Base-by-base conservation (phyloP, 2,113 vertebrate genomes). In the Actinemys pallida region DNA sequence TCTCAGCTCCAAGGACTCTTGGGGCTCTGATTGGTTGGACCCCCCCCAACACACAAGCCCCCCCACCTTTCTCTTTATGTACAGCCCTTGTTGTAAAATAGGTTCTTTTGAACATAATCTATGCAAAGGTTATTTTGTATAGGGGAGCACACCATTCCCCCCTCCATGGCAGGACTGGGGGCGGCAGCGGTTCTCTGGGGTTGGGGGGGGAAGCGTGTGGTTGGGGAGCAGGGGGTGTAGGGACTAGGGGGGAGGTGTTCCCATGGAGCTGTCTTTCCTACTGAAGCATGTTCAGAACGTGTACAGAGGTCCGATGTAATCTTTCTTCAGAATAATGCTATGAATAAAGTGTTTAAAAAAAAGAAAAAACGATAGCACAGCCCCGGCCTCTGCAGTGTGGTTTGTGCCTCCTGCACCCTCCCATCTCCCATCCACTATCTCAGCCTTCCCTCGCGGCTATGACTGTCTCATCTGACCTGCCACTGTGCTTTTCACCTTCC, bases 41-140 rank as follows among this genome's bases (percentile, higher is more conserved):
- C 69, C 45, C 76, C 62, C 86, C 35, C 29, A 35, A 39, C 65
- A 72, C 62, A 50, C 62, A 45, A 5, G 22, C 17, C 52, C 65
- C 22, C 39, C 35, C 72, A 7, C 72, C 6, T 29, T 5, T 7
- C 65, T 57, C 45, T n/a, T 65, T 47, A 76, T 89, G 90, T 94
- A 92, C 90, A 92, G 93, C 90, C 84, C 89, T 90, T 45, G 39
- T 52, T 93, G 94, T 95, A 95, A 90, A 90, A 95, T 95, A 94
- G 87, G 80, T 92, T 92, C 90, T 92, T 95, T 94, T 95, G 90
- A 95, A 95, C 91, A 93, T 90, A 92, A 93, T 90, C 94, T 95
- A 95, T 95, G 94, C 94, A 95, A 95, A 95, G 88, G 84, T 86
- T 95, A 93, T 95, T 95, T 95, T 95, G 94, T 95, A 95, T 95